Evolutionary conservation across 1,140 invertebrate genomes (phyloP).

Genomic region (Wiebesia pumilae): DNA sequence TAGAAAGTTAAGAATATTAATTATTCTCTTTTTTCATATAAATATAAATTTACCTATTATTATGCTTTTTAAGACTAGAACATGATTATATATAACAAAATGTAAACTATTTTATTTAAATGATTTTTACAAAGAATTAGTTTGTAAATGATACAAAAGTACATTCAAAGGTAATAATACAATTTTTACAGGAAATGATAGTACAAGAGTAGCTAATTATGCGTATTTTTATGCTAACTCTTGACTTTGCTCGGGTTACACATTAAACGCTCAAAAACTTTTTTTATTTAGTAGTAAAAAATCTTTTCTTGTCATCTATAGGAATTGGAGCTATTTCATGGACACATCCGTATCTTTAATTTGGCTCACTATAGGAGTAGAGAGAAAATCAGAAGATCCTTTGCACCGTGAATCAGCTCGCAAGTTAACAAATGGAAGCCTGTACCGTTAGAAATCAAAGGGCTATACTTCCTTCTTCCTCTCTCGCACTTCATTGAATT

Average conservation of each 20-base stretch:
- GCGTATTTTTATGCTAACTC: too few species aligned
- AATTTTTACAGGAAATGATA: too few species aligned
- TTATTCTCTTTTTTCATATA: too few species aligned
- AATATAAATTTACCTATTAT: too few species aligned
- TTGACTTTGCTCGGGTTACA: background rate
- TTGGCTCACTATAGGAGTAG: background rate
- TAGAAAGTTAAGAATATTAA: too few species aligned
- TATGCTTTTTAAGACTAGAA: too few species aligned
- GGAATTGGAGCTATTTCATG: background rate
- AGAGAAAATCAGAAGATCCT: background rate
- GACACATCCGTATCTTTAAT: background rate
- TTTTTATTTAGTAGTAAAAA: background rate
- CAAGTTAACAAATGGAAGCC: background rate
- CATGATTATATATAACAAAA: too few species aligned
- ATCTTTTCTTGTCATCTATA: background rate
- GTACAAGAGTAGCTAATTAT: too few species aligned
- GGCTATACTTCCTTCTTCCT: background rate
- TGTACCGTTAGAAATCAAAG: slow-evolving; percentile 34
- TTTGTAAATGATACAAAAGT: too few species aligned
- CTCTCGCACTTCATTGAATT: slow-evolving; percentile 30
- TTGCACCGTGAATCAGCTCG: background rate
- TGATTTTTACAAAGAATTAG: too few species aligned
- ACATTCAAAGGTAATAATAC: too few species aligned
- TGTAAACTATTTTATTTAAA: too few species aligned
- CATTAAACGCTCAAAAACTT: background rate